Percentiles rank a stretch among this genome's conserved stretches.
Evolutionary conservation across 2,797 vertebrate species (phyloP).

Genomic region (Malurus splendens): DNA sequence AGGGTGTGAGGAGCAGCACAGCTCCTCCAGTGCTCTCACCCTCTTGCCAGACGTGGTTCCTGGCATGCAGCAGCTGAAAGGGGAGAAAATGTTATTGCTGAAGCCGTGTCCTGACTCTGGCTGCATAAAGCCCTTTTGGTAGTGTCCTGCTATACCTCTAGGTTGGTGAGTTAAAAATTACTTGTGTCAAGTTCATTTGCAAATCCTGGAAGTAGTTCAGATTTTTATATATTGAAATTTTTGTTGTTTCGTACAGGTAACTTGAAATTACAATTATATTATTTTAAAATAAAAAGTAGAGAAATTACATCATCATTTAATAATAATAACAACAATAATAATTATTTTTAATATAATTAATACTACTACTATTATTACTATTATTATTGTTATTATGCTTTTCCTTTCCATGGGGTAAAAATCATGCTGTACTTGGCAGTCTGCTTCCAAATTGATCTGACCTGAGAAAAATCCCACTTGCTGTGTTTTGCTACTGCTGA

Average conservation of each 20-base stretch:
- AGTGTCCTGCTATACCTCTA: not conserved
- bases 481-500: not conserved
- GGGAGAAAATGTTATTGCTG: not conserved
- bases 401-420: not conserved
- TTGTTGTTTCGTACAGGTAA: not conserved
- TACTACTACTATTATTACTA: fast-evolving
- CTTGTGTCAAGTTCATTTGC: not conserved
- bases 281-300: not conserved
- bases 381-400: not conserved
- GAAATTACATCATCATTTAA: no score
- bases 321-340: no score
- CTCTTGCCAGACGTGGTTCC: fast-evolving
- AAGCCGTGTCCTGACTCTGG: not conserved
- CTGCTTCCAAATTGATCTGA: not conserved
- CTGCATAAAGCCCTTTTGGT: not conserved
- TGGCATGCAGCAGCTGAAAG: not conserved
- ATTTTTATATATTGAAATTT: not conserved
- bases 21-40: not conserved
- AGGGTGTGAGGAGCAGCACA: not conserved
- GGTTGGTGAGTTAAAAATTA: not conserved
- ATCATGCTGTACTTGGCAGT: not conserved
- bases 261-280: not conserved
- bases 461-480: not conserved
- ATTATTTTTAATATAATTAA: no score
- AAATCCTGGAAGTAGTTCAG: not conserved